Evolutionary conservation across 1,140 invertebrate species (phyloP), one percentile per base, ranked within the genome.

Genomic region (Drosophila funebris): DNA sequence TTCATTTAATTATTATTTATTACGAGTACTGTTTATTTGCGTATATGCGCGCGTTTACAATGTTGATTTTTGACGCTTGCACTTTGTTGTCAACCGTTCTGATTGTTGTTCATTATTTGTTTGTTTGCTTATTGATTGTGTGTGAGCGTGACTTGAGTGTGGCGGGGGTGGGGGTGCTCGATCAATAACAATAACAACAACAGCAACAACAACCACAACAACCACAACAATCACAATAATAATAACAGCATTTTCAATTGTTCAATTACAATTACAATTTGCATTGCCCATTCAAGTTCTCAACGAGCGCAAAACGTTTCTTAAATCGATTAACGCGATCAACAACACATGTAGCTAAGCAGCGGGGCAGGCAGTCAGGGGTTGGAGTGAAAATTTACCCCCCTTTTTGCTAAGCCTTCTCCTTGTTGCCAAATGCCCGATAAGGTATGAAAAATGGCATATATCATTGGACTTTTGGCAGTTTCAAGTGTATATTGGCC

Each of bases 1-100:
- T 88, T 87, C 71, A 76, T 87, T 87, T 87, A 63, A 78, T 87
- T 87, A 82, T 87, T 82, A 87, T 87, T 88, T 87, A 88, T 87
- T 77, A 46, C 44, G 44, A 48, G 44, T 29, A 74, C 64, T 80
- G 68, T 71, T 78, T 83, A 83, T 79, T 83, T 84, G 74, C 41
- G 54, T 75, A 72, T 83, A 71, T 58, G 71, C 66, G 69, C 79
- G 61, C 52, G 31, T 75, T 70, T 75, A 71, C 66, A 72, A 76
- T 79, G 81, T 85, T 85, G 50, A 80, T 85, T 80, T 73, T 76
- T 83, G 72, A 83, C 80, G 82, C 76, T 84, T 84, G 53, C 67
- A 69, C 60, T 54, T 22, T 13, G 46, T 50, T 43, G 46, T 33
- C 46, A 69, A 57, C 33, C 29, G 66, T 69, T 73, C 46, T 73